Evolutionary conservation across 2,888 invertebrate species (phyloP), one percentile per base, ranked within the genome.

Genomic region (Plagodis pulveraria): DNA sequence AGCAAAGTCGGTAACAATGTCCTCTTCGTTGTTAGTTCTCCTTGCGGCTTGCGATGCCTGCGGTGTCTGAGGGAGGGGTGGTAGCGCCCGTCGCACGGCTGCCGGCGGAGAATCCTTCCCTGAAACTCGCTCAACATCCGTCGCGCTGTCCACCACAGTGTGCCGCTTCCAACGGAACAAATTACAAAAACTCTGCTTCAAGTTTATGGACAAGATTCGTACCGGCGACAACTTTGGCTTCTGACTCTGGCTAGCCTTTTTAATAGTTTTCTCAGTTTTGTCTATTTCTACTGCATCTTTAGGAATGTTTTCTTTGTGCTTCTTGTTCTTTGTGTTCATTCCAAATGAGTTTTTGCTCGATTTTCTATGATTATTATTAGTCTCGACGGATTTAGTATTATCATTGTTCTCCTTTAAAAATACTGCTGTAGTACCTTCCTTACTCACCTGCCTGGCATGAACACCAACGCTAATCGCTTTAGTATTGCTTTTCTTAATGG

Each of bases 161-260:
- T 78, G 74, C 45, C 87, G 81, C 45, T 89, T 84, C 89, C 96
- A 96, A 73, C 96, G 94, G 84, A 97, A 97, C 83, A 97, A 95
- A 87, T 96, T 97, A 84, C 97, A 97, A 77, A 97, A 94, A 49
- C 96, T 96, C 81, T 97, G 97, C 84, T 97, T 97, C 62, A 97
- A 93, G 84, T 95, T 96, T 58, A 95, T 93, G 5, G 96, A 96
- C 78, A 97, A 94, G 71, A 96, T 94, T 68, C 92, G 89, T 55
- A 93, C 93, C 6, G 94, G 94, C 10, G 95, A 94, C 83, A 96
- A 96, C 78, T 96, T 96, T 63, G 91, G 81, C 66, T 94, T 94
- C 57, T 78, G 80, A 62, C 57, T 76, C 56, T 78, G 80, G 62
- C 56, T 77, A 33, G 78, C 73, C 59, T 87, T 89, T 63, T 86